These are phyloP conservation scores for Philopedon plagiatum DNA, from an alignment of 2,888 invertebrate genomes.

Conservation along the genomic window DNA sequence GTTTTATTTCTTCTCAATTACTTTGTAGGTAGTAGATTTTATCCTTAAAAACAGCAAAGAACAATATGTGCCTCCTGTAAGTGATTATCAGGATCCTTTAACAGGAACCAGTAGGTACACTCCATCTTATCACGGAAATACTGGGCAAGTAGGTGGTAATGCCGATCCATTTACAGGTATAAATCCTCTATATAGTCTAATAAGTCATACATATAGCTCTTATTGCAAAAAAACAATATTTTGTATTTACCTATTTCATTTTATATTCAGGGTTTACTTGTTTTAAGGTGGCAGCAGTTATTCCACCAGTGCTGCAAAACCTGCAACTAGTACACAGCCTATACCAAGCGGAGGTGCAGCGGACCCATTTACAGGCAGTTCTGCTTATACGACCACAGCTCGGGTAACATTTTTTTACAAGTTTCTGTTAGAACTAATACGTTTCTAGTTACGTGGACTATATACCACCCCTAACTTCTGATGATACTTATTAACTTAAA, in stretches of 20 bases:
- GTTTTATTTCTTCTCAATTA: too few species aligned
- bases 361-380: conserved; percentile 77
- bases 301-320: conserved; percentile 58
- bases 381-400: conserved; percentile 58
- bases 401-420: neutral
- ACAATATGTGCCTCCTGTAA: conserved; percentile 62
- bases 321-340: conserved; percentile 44
- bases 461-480: too few species aligned
- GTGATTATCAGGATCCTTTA: conserved; percentile 76
- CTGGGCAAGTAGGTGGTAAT: conserved; percentile 62
- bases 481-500: too few species aligned
- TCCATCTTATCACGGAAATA: conserved; percentile 68
- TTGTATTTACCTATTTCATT: conserved; percentile 10
- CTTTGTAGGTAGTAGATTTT: conserved; percentile 84
- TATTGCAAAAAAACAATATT: too few species aligned
- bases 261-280: too few species aligned
- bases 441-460: too few species aligned
- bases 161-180: conserved; percentile 77
- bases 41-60: conserved; percentile 85
- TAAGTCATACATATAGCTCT: too few species aligned
- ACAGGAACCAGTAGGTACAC: conserved; percentile 78
- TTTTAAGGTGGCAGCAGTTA: conserved; percentile 64
- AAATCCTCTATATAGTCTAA: too few species aligned
- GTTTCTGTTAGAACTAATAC: too few species aligned
- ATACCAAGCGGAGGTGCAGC: conserved; percentile 67